Evolutionary conservation across 2,888 invertebrate genomes (phyloP), one percentile per base, ranked within the genome.

Genomic region (Torymus texanus): DNA sequence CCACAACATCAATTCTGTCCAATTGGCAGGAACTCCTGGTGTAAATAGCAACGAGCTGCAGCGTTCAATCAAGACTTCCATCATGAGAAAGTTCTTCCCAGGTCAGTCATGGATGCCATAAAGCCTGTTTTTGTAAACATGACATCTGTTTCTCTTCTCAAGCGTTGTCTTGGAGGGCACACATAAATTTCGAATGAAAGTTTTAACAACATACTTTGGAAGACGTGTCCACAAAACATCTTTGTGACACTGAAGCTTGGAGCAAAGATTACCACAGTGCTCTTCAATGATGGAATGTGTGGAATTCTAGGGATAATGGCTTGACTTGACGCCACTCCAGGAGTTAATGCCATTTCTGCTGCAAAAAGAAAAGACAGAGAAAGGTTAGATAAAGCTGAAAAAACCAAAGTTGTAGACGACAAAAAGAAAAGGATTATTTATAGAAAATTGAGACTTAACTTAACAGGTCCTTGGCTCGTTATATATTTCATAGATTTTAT

Each of bases 121-220:
- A 53, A 8, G n/a, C 51, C 53, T 12, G 53, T 66, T 1, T 66
- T 53, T 10, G 53, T 53, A 2, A 10, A 66, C 10, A 21, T 66
- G 4, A 66, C 16, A 16, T 2, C 18, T 12, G 12, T 29, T 5
- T 14, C 16, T 11, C 14, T 66, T 16, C 53, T 66, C 2, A 21
- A 53, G 14, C 11, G 53, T 2, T 66, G 18, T 21, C 16, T 65
- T 21, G 50, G 50, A 16, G 65, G 10, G 2, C 12, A 18, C 11
- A 53, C 53, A 18, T 51, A 66, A 18, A 66, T 51, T 13, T 18
- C 11, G 21, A 66, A 66, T 14, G 66, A 66, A 12, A 18, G 18
- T 18, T 66, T 66, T 53, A 53, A 66, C 11, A 21, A n/a, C 11
- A 11, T 51, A 5, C 50, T 65, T 4, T 65, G 65, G 65, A 65